Percentiles rank a stretch among this genome's conserved stretches.
These are phyloP conservation scores for Gobionotothen gibberifrons DNA, from an alignment of 2,797 vertebrate species.

Conservation along the genomic window DNA sequence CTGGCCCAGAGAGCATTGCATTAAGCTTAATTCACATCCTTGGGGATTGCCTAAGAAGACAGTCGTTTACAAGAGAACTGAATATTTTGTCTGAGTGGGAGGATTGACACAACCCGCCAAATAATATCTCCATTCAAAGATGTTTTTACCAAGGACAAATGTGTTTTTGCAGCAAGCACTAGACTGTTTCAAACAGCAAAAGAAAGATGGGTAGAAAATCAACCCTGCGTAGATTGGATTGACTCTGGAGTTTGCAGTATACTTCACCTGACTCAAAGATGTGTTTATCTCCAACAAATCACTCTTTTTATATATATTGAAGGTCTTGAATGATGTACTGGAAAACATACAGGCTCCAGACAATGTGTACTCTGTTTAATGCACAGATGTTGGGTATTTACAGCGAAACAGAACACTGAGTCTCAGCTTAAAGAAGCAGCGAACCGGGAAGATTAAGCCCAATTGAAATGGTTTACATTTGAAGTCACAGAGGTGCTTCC, in stretches of 20 bases:
- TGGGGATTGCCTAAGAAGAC: constrained; percentile 2
- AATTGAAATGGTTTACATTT: constrained; percentile 70
- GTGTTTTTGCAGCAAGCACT: constrained; percentile 47
- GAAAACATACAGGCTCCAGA: constrained; percentile 53
- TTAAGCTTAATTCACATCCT: constrained; percentile 4
- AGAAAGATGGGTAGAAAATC: neutral
- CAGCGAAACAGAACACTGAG: constrained; percentile 24
- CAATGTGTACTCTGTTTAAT: constrained; percentile 50
- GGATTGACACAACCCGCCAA: constrained; percentile 24
- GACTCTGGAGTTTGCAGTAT: neutral
- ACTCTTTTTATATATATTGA: constrained; percentile 22
- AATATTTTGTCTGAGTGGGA: constrained; percentile 43
- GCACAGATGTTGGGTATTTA: constrained; percentile 61
- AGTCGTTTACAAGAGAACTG: constrained; percentile 20
- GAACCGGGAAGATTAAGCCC: constrained; percentile 54
- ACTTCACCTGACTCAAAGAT: constrained; percentile 41
- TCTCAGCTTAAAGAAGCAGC: constrained; percentile 38
- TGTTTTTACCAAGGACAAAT: constrained; percentile 47
- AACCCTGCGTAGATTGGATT: neutral
- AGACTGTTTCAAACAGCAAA: constrained; percentile 65
- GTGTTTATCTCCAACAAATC: constrained; percentile 23
- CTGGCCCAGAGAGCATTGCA: constrained; percentile 23
- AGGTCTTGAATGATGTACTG: constrained; percentile 42
- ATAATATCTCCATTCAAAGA: constrained; percentile 36
- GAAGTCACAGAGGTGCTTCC: constrained; percentile 50